Conservation (phyloP, 2,888 invertebrate species). For the Myopa tessellatipennis region DNA sequence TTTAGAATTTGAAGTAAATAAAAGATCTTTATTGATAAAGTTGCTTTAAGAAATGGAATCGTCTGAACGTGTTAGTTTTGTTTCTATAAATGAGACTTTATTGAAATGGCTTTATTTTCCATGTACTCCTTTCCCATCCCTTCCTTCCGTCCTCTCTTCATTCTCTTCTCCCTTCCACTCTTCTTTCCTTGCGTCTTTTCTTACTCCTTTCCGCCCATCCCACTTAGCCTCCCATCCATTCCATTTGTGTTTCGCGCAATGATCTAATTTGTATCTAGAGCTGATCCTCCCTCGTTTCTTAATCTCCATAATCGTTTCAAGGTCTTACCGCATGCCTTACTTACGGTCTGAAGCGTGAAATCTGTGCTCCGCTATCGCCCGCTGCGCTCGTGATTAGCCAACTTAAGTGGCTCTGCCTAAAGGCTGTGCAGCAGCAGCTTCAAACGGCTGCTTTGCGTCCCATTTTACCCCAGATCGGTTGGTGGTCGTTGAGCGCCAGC, state of each 20-base stretch:
- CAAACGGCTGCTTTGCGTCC: neutral
- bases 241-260: neutral
- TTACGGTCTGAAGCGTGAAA: neutral
- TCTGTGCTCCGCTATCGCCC: neutral
- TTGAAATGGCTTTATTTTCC: too few species aligned
- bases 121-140: too few species aligned
- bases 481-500: neutral
- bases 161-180: too few species aligned
- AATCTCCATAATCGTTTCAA: constrained; percentile 21
- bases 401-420: neutral
- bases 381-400: neutral
- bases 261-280: neutral
- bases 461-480: constrained; percentile 4
- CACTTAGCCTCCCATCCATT: too few species aligned
- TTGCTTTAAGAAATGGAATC: too few species aligned
- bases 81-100: too few species aligned
- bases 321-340: neutral
- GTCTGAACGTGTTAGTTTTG: too few species aligned
- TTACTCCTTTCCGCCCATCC: too few species aligned
- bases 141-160: too few species aligned
- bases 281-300: neutral
- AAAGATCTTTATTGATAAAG: too few species aligned
- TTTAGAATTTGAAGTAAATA: too few species aligned
- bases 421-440: neutral
- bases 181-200: too few species aligned